phyloP scores from a whole-genome alignment of 1,140 invertebrate species.

The Neodiprion lecontei region DNA sequence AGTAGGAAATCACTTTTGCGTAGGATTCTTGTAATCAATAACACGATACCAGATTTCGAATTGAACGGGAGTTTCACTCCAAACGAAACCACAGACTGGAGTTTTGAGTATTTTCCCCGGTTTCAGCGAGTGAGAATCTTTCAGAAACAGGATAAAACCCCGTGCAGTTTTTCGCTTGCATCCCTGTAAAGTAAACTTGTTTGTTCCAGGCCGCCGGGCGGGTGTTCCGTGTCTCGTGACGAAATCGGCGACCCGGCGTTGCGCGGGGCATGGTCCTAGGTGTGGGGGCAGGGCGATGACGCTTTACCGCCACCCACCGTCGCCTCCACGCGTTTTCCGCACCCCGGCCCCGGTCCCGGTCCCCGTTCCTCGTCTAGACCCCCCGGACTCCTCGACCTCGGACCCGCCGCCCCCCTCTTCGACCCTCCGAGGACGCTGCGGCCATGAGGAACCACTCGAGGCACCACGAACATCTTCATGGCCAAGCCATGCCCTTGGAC shows the following conservation, averaged over 20 bases:
- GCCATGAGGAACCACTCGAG: constrained; percentile 51
- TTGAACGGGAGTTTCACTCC: too few relatives aligned
- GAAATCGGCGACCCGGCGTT: not conserved
- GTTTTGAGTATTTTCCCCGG: too few relatives aligned
- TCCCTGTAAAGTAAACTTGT: not conserved
- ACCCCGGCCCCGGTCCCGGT: constrained; percentile 37
- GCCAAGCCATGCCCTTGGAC: constrained; percentile 51
- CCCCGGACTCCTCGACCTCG: not conserved
- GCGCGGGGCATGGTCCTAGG: constrained; percentile 42
- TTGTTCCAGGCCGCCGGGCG: not conserved
- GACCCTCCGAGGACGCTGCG: constrained; percentile 20
- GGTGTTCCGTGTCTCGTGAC: not conserved
- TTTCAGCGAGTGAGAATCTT: too few relatives aligned
- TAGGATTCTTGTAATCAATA: too few relatives aligned
- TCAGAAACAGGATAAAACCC: too few relatives aligned
- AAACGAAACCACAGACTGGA: too few relatives aligned
- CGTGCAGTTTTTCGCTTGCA: too few relatives aligned
- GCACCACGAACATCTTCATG: constrained; percentile 48
- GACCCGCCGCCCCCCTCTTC: not conserved
- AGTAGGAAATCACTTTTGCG: too few relatives aligned
- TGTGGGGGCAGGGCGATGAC: constrained; percentile 57
- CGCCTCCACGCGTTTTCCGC: constrained; percentile 49
- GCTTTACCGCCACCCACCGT: constrained; percentile 47
- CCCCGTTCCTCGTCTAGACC: constrained; percentile 25
- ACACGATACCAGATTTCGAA: too few relatives aligned